phyloP scores from a whole-genome alignment of 1,140 invertebrate species.

The Rhopalosiphum padi region DNA sequence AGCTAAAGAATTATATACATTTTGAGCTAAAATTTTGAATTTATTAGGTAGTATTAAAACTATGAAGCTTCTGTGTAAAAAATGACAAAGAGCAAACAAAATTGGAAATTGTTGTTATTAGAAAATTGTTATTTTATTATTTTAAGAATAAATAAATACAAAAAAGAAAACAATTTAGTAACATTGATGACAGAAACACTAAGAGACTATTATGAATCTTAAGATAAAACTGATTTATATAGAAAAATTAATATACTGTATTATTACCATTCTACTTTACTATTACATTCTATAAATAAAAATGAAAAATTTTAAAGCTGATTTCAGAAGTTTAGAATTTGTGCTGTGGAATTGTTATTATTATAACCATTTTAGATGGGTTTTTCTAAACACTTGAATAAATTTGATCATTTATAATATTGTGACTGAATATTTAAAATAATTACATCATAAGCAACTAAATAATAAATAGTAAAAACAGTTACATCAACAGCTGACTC shows the following conservation, averaged over 20 bases:
- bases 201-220: background rate
- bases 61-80: background rate
- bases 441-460: background rate
- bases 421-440: background rate
- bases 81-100: background rate
- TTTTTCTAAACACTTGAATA: background rate
- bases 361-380: background rate
- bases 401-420: background rate
- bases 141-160: background rate
- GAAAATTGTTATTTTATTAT: background rate
- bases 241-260: background rate
- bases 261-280: background rate
- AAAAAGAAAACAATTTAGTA: too few relatives aligned
- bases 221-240: background rate
- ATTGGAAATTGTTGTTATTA: too few relatives aligned
- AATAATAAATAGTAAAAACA: background rate
- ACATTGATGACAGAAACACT: background rate
- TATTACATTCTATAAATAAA: background rate
- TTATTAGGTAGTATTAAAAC: background rate
- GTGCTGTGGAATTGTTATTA: background rate
- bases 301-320: background rate
- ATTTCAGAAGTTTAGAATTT: background rate
- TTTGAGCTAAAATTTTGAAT: background rate
- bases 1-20: background rate
- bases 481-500: background rate